Conservation (phyloP, 2,113 vertebrate genomes). For the Kobus ellipsiprymnus region DNA sequence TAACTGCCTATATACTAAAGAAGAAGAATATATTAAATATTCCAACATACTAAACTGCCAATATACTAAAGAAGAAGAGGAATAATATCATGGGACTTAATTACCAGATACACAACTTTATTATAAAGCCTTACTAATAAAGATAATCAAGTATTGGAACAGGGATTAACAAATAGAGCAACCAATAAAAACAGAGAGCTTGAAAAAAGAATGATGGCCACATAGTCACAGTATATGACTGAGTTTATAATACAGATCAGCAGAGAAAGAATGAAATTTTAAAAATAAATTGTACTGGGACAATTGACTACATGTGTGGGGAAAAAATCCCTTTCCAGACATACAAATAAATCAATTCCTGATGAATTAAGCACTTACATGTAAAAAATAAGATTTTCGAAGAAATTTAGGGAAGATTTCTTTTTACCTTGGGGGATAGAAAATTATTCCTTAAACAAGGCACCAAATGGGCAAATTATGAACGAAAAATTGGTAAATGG, state of each 20-base stretch:
- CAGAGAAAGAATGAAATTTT: background rate
- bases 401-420: background rate
- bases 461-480: background rate
- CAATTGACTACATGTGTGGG: background rate
- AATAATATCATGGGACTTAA: background rate
- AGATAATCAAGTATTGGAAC: background rate
- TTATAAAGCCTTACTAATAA: background rate
- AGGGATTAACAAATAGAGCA: background rate
- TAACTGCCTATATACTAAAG: background rate
- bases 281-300: background rate
- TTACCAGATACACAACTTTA: background rate
- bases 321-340: background rate
- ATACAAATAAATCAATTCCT: background rate
- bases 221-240: background rate
- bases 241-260: background rate
- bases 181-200: background rate
- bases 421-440: background rate
- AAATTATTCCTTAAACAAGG: background rate
- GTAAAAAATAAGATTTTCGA: background rate
- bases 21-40: background rate
- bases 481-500: background rate
- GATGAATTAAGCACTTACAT: background rate
- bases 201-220: background rate
- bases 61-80: background rate
- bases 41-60: background rate